These are phyloP conservation scores for Patella pellucida DNA, from an alignment of 2,888 invertebrate genomes.

Conservation along the genomic window DNA sequence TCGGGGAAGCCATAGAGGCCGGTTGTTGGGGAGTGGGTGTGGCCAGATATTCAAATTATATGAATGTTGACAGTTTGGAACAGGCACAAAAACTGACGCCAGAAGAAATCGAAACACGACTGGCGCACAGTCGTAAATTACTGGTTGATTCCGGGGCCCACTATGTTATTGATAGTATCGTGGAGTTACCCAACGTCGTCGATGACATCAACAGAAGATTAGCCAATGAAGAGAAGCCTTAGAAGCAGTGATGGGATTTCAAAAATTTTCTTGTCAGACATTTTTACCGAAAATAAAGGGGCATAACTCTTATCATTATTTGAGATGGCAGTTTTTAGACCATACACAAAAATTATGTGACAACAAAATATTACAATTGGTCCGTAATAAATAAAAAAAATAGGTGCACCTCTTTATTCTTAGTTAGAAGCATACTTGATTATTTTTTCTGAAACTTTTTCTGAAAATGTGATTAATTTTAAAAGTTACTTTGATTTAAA, in stretches of 20 bases:
- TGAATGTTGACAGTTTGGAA: constrained; percentile 65
- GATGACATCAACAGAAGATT: constrained; percentile 68
- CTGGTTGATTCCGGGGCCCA: constrained; percentile 68
- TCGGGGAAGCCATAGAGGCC: constrained; percentile 68
- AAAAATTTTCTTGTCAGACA: no score
- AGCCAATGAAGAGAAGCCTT: constrained; percentile 64
- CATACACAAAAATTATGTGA: no score
- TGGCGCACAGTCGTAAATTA: constrained; percentile 56
- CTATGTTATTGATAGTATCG: constrained; percentile 70
- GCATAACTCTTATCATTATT: no score
- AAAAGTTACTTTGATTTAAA: no score
- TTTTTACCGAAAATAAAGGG: no score
- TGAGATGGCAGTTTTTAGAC: no score
- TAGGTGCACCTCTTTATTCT: no score
- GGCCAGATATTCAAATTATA: constrained; percentile 70
- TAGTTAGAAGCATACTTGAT: neutral
- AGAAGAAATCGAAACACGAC: constrained; percentile 55
- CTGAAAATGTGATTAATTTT: neutral
- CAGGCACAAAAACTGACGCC: constrained; percentile 53
- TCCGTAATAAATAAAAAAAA: no score
- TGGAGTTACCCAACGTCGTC: constrained; percentile 66
- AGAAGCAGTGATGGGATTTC: no score
- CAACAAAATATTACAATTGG: no score
- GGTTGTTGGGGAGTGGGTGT: constrained; percentile 72
- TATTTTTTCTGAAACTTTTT: neutral